These are phyloP conservation scores for Archilochus colubris DNA, from an alignment of 2,113 vertebrate species.

Conservation along the genomic window DNA sequence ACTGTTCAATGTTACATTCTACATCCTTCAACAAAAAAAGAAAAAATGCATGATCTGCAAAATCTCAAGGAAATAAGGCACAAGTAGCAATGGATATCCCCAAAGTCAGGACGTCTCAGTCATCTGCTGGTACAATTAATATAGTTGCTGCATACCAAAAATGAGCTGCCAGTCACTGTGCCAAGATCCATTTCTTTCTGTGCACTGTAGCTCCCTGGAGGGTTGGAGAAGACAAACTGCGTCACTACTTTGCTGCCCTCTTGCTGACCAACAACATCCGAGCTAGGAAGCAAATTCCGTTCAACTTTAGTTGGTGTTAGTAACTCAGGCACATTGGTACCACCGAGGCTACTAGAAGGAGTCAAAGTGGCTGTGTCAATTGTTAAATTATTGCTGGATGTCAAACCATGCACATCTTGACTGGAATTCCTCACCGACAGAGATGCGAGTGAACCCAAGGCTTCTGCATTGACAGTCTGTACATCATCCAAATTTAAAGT, in stretches of 20 bases:
- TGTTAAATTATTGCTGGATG: constrained; percentile 77
- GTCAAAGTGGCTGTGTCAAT: constrained; percentile 73
- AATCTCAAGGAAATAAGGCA: not conserved
- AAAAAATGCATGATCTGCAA: not conserved
- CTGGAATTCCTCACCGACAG: constrained; percentile 79
- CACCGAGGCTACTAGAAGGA: constrained; percentile 70
- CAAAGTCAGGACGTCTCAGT: not conserved
- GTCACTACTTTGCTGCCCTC: constrained; percentile 83
- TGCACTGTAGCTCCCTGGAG: constrained; percentile 77
- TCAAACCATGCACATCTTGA: constrained; percentile 80
- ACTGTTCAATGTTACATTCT: fast-evolving
- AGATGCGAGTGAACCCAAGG: constrained; percentile 84
- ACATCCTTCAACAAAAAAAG: not conserved
- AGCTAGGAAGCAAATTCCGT: constrained; percentile 74
- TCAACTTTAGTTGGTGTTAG: constrained; percentile 82
- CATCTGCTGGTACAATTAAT: not conserved
- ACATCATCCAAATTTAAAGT: constrained; percentile 87
- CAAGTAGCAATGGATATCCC: not conserved
- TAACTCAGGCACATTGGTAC: constrained; percentile 77
- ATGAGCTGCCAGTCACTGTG: constrained; percentile 79
- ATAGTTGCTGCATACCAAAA: constrained; percentile 82
- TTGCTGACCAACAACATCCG: constrained; percentile 78
- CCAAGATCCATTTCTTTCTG: constrained; percentile 85
- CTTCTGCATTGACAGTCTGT: constrained; percentile 86
- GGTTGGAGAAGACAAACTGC: constrained; percentile 83